Evolutionary conservation across 2,797 vertebrate genomes (phyloP).

Genomic region (Crenuchus spilurus): DNA sequence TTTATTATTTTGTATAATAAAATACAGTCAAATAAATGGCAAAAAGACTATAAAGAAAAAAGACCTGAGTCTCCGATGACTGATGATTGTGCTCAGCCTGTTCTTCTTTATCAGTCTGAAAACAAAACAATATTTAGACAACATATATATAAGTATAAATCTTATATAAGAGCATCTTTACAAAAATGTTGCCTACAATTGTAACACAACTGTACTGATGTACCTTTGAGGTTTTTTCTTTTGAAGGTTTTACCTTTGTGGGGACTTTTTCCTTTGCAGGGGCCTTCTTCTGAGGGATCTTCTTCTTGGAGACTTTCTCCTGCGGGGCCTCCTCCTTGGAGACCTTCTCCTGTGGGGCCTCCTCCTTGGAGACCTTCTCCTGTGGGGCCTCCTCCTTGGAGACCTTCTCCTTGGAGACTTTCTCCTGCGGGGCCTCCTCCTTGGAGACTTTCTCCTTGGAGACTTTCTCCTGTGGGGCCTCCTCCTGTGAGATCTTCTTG

Average conservation of each 20-base stretch:
- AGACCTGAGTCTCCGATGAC: not conserved
- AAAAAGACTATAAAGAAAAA: not conserved
- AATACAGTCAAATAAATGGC: too few relatives aligned
- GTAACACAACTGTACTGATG: not conserved
- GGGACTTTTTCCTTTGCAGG: not conserved
- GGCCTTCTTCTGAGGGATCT: not conserved
- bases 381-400: too few relatives aligned
- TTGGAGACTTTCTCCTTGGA: not conserved
- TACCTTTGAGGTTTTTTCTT: not conserved
- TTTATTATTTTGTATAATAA: too few relatives aligned
- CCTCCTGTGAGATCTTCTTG: not conserved
- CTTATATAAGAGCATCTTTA: too few relatives aligned
- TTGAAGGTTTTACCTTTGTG: not conserved
- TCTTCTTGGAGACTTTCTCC: not conserved
- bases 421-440: too few relatives aligned
- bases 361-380: not conserved
- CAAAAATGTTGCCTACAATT: not conserved
- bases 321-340: not conserved
- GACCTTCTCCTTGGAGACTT: too few relatives aligned
- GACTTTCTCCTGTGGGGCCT: not conserved
- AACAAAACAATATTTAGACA: not conserved
- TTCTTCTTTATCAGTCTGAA: not conserved
- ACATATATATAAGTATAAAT: not conserved
- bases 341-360: not conserved
- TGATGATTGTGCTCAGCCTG: not conserved